Percentiles rank a stretch among this genome's conserved stretches.
phyloP scores from a whole-genome alignment of 2,888 invertebrate genomes.

The Idaea aversata region DNA sequence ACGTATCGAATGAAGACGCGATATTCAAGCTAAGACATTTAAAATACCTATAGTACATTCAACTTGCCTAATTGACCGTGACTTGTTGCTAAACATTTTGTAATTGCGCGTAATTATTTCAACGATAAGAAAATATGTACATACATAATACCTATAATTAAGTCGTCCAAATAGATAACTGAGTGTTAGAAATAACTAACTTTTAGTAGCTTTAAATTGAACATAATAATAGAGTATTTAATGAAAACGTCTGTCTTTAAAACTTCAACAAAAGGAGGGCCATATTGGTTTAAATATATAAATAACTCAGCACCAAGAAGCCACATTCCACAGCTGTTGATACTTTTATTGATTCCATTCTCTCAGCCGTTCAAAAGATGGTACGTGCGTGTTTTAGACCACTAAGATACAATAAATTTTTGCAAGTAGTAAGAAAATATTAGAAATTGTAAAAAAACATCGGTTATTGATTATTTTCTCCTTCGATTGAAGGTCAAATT shows the following conservation, averaged over 20 bases:
- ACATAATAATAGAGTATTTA: background rate
- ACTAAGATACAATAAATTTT: no score
- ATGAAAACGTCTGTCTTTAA: background rate
- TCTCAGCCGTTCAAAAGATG: background rate
- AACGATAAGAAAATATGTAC: slow-evolving; percentile 19
- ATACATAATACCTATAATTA: background rate
- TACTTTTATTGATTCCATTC: background rate
- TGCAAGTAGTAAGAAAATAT: no score
- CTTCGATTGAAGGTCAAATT: no score
- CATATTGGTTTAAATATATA: background rate
- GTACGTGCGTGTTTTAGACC: background rate
- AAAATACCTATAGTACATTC: slow-evolving; percentile 20
- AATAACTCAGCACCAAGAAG: background rate
- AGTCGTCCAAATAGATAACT: background rate
- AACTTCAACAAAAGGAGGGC: background rate
- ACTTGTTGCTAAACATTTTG: slow-evolving; percentile 27
- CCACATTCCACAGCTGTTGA: background rate
- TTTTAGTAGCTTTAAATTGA: background rate
- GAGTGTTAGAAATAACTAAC: background rate
- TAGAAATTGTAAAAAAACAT: no score
- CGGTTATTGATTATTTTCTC: no score
- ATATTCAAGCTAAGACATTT: background rate
- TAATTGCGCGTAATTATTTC: slow-evolving; percentile 24
- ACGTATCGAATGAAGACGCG: slow-evolving; percentile 7
- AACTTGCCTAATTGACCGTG: slow-evolving; percentile 30